Evolutionary conservation across 1,140 invertebrate genomes (phyloP), one percentile per base, ranked within the genome.

Genomic region (Popillia japonica): DNA sequence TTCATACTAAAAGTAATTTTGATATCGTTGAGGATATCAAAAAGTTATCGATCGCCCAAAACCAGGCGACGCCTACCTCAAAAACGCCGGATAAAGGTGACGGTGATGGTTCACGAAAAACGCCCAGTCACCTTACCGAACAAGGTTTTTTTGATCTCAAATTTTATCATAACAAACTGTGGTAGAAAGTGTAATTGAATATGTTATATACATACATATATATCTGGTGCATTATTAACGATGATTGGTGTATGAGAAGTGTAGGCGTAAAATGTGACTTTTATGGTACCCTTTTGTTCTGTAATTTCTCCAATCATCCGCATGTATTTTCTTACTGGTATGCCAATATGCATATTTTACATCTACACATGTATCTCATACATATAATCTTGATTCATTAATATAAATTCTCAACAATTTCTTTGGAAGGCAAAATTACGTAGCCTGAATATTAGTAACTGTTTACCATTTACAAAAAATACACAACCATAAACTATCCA

Each of bases 121-220:
- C 85, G n/a, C 83, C 84, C 17, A 83, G 84, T 77, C 83, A 84
- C 80, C 81, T 87, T 40, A 91, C 90, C 41, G 89, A 90, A 68
- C 88, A 90, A 79, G 90, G 90, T 20, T 91, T 88, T 82, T 89
- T 91, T 80, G 90, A 92, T 87, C 85, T 92, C 41, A 91, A 92
- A 82, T 92, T 91, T 85, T 90, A 90, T 84, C 90, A 91, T 85
- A 90, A 90, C 81, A 90, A 89, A 79, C 86, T 92, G 76, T 92
- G 90, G 90, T 91, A 90, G 87, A 74, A 41, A 41, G 22, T 3
- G 27, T 68, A 68, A 11, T 68, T 68, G 27, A 27, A 68, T 68
- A 27, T 10, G 17, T 64, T 22, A n/a, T n/a, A n/a, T n/a, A 17
- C 2, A 14, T 48, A 1, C 6, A 17, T 48, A 34, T 68, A 22